phyloP scores from a whole-genome alignment of 2,888 invertebrate species.

The Hedychridium roseum region DNA sequence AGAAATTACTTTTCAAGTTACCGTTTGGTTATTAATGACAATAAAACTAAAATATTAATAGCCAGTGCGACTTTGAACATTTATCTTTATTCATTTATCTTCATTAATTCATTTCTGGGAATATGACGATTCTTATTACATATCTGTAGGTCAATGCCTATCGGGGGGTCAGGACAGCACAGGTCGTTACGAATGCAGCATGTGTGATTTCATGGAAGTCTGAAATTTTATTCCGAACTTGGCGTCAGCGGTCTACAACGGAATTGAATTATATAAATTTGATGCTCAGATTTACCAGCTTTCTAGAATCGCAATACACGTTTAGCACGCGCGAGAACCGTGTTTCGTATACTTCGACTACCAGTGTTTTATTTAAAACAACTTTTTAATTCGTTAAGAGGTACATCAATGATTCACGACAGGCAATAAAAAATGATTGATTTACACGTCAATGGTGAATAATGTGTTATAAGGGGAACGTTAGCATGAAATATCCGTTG shows the following conservation, averaged over 20 bases:
- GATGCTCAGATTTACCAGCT: no score
- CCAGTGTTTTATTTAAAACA: background rate
- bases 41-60: no score
- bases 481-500: no score
- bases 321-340: no score
- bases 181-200: conserved; percentile 29
- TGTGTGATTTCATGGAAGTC: conserved; percentile 23
- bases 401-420: background rate
- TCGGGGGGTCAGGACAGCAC: conserved; percentile 43
- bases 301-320: background rate
- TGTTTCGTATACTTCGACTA: background rate
- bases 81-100: background rate
- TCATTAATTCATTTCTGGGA: conserved; percentile 27
- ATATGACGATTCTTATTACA: conserved; percentile 34
- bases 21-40: no score
- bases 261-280: no score
- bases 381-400: background rate
- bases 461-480: no score
- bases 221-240: conserved; percentile 13
- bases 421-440: background rate
- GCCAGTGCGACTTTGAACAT: no score
- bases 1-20: no score
- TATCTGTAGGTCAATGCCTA: conserved; percentile 51
- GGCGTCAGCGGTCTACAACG: no score
- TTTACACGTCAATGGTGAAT: no score